Base-by-base conservation (phyloP, 1,140 invertebrate species). In the Hirudo medicinalis region DNA sequence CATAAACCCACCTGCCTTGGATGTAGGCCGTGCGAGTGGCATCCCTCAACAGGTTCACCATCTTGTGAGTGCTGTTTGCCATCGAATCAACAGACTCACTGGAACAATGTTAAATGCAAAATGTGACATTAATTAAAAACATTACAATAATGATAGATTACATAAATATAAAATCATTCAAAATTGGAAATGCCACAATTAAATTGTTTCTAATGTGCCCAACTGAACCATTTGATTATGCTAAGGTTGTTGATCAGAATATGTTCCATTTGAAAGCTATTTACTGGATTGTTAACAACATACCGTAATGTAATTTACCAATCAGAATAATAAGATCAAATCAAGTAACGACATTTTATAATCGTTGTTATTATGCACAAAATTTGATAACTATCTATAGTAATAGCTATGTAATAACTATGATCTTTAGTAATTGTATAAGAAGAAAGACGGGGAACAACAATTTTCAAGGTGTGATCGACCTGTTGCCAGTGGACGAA, bases 11-110 rank as follows among this genome's bases (percentile, higher is more conserved):
- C 77, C 85, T 86, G 40, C 89, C 88, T 74, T 86, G 84, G 57
- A 90, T 85, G 75, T 89, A 90, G 20, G 87, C 87, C 17, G 87
- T 89, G 78, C 86, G 85, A 54, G 87, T 87, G 25, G 90, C 90
- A 80, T 91, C 89, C 17, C 88, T 87, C 71, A 91, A 81, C 15
- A 88, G 88, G 76, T 83, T 87, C 29, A 87, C 86, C 71, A 71
- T 60, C 19, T 22, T 63, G 57, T 63, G 22, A 40, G 87, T 88
- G 74, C 86, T 85, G 53, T 76, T 57, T 40, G 70, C 72, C 70
- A 76, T 71, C 43, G 73, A 76, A 81, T 88, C 86, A 75, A 82
- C 77, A 71, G 6, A 74, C 72, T 27, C 53, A 85, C 81, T 79
- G 84, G 84, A 63, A 63, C 57, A 63, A 25, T 22, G 8, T 25